Evolutionary conservation across 2,888 invertebrate species (phyloP).

Genomic region (Marronus borbonicus): DNA sequence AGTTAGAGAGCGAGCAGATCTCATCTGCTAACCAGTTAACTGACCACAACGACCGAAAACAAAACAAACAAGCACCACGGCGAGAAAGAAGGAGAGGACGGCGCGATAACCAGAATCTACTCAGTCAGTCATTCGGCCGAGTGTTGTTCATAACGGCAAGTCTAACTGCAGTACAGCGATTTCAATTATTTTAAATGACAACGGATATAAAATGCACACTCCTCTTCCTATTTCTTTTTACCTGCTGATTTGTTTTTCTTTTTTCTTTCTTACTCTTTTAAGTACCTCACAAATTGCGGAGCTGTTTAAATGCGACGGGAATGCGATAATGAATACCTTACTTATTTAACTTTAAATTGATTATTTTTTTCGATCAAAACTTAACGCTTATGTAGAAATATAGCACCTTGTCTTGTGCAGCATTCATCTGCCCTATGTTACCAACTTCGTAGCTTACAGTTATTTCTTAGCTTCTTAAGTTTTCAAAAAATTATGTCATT

Average conservation of each 20-base stretch:
- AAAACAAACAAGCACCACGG: slow-evolving; percentile 35
- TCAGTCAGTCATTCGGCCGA: slow-evolving; percentile 40
- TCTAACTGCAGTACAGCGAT: slow-evolving; percentile 24
- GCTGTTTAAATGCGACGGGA: not conserved
- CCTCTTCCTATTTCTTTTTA: slow-evolving; percentile 4
- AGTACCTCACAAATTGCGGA: slow-evolving; percentile 5
- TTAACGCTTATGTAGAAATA: not conserved
- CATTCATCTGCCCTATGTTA: too few species aligned
- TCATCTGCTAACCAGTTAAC: slow-evolving; percentile 46
- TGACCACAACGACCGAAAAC: slow-evolving; percentile 45
- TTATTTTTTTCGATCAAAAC: not conserved
- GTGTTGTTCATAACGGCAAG: slow-evolving; percentile 33
- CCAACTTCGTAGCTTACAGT: too few species aligned
- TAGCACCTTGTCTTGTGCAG: not conserved
- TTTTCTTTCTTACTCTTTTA: not conserved
- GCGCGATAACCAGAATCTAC: slow-evolving; percentile 13
- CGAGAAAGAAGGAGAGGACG: slow-evolving; percentile 25
- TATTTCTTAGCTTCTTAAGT: too few species aligned
- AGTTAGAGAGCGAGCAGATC: slow-evolving; percentile 42
- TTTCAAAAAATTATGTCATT: too few species aligned
- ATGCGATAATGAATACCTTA: slow-evolving; percentile 13
- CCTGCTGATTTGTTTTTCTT: slow-evolving; percentile 17
- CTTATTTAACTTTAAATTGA: slow-evolving; percentile 9
- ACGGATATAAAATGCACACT: slow-evolving; percentile 30
- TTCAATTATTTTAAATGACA: slow-evolving; percentile 43